Base-by-base conservation (phyloP, 2,888 invertebrate species). In the Sthenelais limicola region DNA sequence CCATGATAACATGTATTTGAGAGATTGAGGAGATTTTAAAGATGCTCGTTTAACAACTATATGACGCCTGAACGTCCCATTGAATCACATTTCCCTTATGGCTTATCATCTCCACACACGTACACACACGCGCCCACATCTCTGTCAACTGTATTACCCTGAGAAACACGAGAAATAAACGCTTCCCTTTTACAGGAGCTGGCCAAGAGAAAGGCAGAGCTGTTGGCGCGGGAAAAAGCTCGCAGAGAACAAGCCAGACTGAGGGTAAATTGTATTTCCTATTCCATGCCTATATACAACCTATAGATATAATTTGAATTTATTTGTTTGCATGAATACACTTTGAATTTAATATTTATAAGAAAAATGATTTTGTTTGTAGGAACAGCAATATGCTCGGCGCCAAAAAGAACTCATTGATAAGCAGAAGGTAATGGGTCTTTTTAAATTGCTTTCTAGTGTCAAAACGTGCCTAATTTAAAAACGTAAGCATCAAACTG, bases 341-440 rank as follows among this genome's bases (percentile, higher is more conserved):
- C 30, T 15, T 62, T 70, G 35, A 35, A 9, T 38, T 18, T 58
- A n/a, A 30, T n/a, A 32, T 67, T 18, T 12, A 5, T 4, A 70
- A 52, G 18, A 32, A 58, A 15, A 74, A 70, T 74, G 68, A 74
- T 47, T 66, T 38, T 38, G 9, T 21, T 66, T 66, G 47, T 43
- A 73, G 71, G 71, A 75, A 30, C 62, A 72, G 4, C 72, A 76
- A 48, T 77, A 72, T 75, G 72, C 72, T 18, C 47, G 48, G 28
- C 68, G 58, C 38, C 77, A 78, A 35, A 47, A 66, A 33, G 77
- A 78, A 18, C 56, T 78, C 9, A 26, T 76, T n/a, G 78, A 78
- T 5, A 78, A 72, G 51, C 78, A 78, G 66, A 75, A 73, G 74
- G 78, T 78, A n/a, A 71, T 74, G 43, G 24, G 21, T 26, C 21